A percentile compares a stretch with the other conserved stretches of the same genome.
Conservation (phyloP, 2,888 invertebrate species). For the Cryptus viduatorius region DNA sequence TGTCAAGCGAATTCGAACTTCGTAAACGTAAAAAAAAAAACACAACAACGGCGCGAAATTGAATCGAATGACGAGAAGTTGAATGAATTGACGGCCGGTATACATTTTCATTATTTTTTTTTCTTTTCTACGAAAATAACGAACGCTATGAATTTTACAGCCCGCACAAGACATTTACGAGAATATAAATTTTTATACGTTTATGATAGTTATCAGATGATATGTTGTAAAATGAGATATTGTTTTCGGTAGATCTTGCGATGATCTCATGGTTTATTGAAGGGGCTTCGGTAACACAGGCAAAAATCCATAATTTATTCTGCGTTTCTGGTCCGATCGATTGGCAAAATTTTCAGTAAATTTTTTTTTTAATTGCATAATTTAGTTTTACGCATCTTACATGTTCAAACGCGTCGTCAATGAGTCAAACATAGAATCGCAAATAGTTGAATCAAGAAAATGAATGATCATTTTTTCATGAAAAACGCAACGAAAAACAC, state of each 20-base stretch:
- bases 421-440: neutral
- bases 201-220: conserved; percentile 53
- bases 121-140: conserved; percentile 4
- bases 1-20: conserved; percentile 28
- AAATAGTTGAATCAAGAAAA: neutral
- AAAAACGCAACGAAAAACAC: neutral
- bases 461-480: neutral
- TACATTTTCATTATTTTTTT: conserved; percentile 29
- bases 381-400: neutral
- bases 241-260: neutral
- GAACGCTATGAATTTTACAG: conserved; percentile 44
- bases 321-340: neutral
- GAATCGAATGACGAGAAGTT: conserved; percentile 16
- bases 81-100: conserved; percentile 34
- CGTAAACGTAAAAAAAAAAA: conserved; percentile 3
- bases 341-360: neutral
- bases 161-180: conserved; percentile 64
- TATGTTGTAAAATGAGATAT: conserved; percentile 49
- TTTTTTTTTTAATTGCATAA: neutral
- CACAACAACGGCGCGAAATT: conserved; percentile 17
- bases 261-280: conserved; percentile 5
- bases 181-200: conserved; percentile 63
- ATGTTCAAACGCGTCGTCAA: neutral
- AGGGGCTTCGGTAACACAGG: neutral
- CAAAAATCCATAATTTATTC: neutral